Evolutionary conservation across 1,140 invertebrate genomes (phyloP).

Genomic region (Diabrotica virgifera): DNA sequence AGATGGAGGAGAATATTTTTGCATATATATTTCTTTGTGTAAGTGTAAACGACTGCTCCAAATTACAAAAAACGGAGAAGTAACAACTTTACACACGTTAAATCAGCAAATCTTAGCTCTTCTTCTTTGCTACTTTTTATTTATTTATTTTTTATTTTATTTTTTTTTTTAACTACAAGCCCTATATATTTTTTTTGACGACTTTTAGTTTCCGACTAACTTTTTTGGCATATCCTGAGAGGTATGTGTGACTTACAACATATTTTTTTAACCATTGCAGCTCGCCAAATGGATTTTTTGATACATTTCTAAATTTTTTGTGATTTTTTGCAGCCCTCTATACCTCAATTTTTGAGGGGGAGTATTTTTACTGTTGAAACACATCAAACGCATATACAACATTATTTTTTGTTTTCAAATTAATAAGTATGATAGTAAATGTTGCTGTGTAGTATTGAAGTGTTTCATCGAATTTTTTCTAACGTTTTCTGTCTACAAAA

Average conservation of each 20-base stretch:
- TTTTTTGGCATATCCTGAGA: conserved; percentile 48
- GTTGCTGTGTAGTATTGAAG: not conserved
- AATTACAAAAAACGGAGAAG: no score
- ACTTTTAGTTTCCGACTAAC: conserved; percentile 1
- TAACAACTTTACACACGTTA: no score
- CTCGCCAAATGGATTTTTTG: conserved; percentile 45
- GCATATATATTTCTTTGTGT: no score
- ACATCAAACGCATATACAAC: not conserved
- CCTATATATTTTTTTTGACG: conserved; percentile 3
- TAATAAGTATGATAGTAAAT: no score
- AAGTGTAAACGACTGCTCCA: no score
- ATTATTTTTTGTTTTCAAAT: no score
- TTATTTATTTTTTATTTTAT: not conserved
- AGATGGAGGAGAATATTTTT: no score
- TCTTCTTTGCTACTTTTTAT: no score
- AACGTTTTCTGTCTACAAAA: conserved; percentile 50
- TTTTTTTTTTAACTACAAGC: not conserved
- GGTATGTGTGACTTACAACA: conserved; percentile 44
- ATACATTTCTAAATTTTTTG: conserved; percentile 38
- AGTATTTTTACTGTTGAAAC: not conserved
- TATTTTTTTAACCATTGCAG: conserved; percentile 48
- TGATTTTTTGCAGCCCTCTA: conserved; percentile 43
- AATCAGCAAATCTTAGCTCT: no score
- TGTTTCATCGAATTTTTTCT: conserved; percentile 21
- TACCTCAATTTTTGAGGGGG: conserved; percentile 27